Conservation (phyloP, 2,113 vertebrate species). For the Grammomys dolichurus region DNA sequence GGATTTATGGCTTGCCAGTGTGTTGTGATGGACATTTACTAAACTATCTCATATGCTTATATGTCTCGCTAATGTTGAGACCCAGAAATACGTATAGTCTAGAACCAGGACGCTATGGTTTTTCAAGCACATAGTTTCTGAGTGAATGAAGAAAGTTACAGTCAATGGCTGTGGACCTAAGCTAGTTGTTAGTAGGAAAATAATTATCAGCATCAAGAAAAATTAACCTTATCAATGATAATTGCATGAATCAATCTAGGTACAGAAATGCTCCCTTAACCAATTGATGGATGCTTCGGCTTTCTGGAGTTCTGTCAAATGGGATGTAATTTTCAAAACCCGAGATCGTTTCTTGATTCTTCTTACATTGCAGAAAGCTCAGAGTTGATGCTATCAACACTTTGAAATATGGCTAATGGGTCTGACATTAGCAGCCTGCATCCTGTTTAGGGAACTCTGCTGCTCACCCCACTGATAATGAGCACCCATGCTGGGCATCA, state of each 20-base stretch:
- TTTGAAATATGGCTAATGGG: background rate
- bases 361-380: constrained; percentile 45
- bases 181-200: constrained; percentile 65
- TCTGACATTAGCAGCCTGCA: background rate
- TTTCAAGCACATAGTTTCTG: constrained; percentile 58
- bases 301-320: constrained; percentile 50
- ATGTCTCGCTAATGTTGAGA: background rate
- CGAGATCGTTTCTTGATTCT: constrained; percentile 40
- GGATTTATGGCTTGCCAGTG: background rate
- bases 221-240: constrained; percentile 70
- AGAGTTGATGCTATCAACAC: constrained; percentile 36
- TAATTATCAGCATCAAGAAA: constrained; percentile 59
- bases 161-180: constrained; percentile 28
- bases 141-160: constrained; percentile 46
- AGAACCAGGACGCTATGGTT: background rate
- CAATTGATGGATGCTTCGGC: constrained; percentile 61
- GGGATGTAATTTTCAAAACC: constrained; percentile 49
- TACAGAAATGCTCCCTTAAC: constrained; percentile 70
- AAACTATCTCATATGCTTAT: background rate
- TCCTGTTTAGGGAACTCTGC: background rate
- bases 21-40: background rate
- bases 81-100: constrained; percentile 22
- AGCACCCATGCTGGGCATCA: background rate
- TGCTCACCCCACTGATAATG: background rate
- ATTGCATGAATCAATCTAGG: constrained; percentile 53